Evolutionary conservation across 1,140 invertebrate genomes (phyloP).

Genomic region (Tetraneura akinire): DNA sequence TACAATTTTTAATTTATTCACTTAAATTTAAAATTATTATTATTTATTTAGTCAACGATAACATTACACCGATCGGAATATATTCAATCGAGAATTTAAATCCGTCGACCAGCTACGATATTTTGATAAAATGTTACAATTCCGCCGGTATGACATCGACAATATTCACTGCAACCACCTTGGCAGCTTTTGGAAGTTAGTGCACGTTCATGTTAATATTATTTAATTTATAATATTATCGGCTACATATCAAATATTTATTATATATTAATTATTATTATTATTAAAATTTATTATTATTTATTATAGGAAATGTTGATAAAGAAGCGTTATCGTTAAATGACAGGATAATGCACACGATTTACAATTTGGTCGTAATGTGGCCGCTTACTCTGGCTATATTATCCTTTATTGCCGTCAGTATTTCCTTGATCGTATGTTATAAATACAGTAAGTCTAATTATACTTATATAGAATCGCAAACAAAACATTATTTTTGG

Average conservation of each 20-base stretch:
- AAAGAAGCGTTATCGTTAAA: slow-evolving; percentile 53
- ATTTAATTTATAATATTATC: not conserved
- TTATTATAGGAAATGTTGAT: not conserved
- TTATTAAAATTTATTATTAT: no score
- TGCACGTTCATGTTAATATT: not conserved
- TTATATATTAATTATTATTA: no score
- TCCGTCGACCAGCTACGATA: slow-evolving; percentile 68
- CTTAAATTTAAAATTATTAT: no score
- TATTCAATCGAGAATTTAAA: slow-evolving; percentile 64
- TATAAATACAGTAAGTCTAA: slow-evolving; percentile 28
- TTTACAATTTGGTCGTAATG: slow-evolving; percentile 52
- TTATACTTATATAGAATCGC: no score
- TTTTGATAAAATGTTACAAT: slow-evolving; percentile 70
- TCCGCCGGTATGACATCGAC: slow-evolving; percentile 70
- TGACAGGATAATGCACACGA: slow-evolving; percentile 48
- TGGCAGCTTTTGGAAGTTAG: slow-evolving; percentile 63
- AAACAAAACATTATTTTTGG: no score
- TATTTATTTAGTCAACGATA: slow-evolving; percentile 58
- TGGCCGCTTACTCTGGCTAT: slow-evolving; percentile 46
- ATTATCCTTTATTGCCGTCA: slow-evolving; percentile 27
- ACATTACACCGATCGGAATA: slow-evolving; percentile 60
- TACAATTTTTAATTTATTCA: no score
- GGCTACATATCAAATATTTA: no score
- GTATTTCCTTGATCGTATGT: slow-evolving; percentile 22
- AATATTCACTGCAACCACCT: slow-evolving; percentile 69